Evolutionary conservation across 2,113 vertebrate species (phyloP), one percentile per base, ranked within the genome.

Genomic region (Steatornis caripensis): DNA sequence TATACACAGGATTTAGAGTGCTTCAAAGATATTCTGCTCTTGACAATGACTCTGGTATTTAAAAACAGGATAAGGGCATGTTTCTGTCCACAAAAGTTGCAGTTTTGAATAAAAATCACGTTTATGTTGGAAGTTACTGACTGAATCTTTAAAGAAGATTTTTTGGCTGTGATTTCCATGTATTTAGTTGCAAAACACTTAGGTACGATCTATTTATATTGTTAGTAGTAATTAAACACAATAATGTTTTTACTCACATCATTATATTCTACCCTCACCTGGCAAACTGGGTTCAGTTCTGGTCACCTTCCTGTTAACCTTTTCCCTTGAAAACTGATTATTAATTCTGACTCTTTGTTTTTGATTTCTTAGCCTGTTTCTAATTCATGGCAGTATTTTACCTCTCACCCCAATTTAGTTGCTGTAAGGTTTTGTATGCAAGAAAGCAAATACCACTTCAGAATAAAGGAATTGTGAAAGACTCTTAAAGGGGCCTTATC

Each of bases 261-360:
- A 93, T 78, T 74, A 41, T 12, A 10, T 78, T 92, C 55, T 75
- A 20, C 10, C 29, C 18, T 36, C 57, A 36, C 46, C 72, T 94
- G 48, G 60, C 32, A 94, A 84, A 75, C 49, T 39, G 39, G 21
- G 46, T 90, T 94, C 46, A 88, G 23, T 86, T 83, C 66, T 77
- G 41, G 29, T 91, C 71, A 86, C n/a, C 27, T 93, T 93, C 62
- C 45, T 90, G 49, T 90, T 88, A 93, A 90, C 41, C 60, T 94
- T 88, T 91, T 64, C 49, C 71, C 88, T 89, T 81, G 76, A 87
- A 96, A 93, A 81, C 36, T 71, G 68, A 87, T 78, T 90, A 78
- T 64, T 92, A 92, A 87, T 92, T 93, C 39, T 77, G 30, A 74
- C 55, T 81, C 60, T 79, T 68, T 92, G 60, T 15, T 96, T 95